Percentiles rank a stretch among this genome's conserved stretches.
phyloP scores from a whole-genome alignment of 1,140 invertebrate species.

The Delia radicum region DNA sequence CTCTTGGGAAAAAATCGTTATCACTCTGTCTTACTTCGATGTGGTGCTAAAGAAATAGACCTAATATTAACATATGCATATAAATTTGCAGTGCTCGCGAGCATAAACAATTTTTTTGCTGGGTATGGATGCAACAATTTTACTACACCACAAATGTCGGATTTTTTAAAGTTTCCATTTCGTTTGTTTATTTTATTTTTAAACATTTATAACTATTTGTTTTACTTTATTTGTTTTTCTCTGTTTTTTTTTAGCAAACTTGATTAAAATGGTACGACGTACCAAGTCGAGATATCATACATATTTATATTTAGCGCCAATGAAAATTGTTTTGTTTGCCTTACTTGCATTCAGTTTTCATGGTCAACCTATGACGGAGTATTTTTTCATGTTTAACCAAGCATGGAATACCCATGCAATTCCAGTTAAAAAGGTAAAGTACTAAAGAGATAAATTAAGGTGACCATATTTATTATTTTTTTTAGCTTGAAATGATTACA shows the following conservation, averaged over 20 bases:
- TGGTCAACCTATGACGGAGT: conserved; percentile 58
- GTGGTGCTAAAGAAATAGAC: no score
- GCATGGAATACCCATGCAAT: conserved; percentile 62
- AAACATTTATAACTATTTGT: background rate
- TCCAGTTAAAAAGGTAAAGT: conserved; percentile 60
- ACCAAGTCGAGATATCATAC: conserved; percentile 67
- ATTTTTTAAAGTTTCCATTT: no score
- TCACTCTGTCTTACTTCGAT: no score
- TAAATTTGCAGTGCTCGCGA: no score
- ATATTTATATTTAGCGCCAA: conserved; percentile 68
- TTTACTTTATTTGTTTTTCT: background rate
- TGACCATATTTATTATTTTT: no score
- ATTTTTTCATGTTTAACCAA: conserved; percentile 59
- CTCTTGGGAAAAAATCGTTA: no score
- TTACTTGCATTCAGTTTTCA: conserved; percentile 61
- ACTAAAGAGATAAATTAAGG: no score
- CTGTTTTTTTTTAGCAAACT: conserved; percentile 35
- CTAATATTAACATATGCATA: no score
- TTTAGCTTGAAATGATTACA: no score
- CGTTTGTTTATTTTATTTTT: background rate
- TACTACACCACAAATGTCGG: background rate
- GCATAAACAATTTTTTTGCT: no score
- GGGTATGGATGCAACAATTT: no score
- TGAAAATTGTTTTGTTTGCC: conserved; percentile 68
- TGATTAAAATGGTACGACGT: conserved; percentile 39